Evolutionary conservation across 2,888 invertebrate genomes (phyloP).

Genomic region (Caenorhabditis afra): DNA sequence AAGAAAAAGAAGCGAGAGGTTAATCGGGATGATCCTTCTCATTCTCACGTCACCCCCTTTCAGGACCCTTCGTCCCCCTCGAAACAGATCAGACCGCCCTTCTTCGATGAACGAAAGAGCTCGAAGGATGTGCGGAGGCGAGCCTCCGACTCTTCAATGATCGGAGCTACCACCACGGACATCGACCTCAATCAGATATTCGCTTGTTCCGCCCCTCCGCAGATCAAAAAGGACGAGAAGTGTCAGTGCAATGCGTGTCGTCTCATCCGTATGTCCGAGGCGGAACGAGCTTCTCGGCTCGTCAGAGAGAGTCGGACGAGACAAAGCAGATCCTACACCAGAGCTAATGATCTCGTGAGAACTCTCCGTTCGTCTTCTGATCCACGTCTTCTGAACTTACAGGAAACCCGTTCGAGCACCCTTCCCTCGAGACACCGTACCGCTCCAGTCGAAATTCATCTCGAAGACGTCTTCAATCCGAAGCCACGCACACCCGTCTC

Average conservation of each 20-base stretch:
- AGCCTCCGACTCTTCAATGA: slow-evolving; percentile 51
- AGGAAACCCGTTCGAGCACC: slow-evolving; percentile 47
- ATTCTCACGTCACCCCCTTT: not conserved
- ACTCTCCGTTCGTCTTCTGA: not conserved
- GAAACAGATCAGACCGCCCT: slow-evolving; percentile 24
- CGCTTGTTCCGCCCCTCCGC: slow-evolving; percentile 17
- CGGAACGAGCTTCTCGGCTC: slow-evolving; percentile 22
- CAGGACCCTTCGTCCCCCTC: slow-evolving; percentile 51
- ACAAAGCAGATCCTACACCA: slow-evolving; percentile 36
- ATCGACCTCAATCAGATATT: slow-evolving; percentile 59
- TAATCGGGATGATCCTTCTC: not conserved
- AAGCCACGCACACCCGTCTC: slow-evolving; percentile 15
- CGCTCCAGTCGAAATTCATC: slow-evolving; percentile 43
- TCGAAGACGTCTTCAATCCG: slow-evolving; percentile 59
- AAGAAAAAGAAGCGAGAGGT: slow-evolving; percentile 43
- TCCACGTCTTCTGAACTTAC: slow-evolving; percentile 10
- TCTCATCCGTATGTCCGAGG: slow-evolving; percentile 50
- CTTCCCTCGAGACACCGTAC: slow-evolving; percentile 49
- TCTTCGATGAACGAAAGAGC: slow-evolving; percentile 45
- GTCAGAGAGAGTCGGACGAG: slow-evolving; percentile 26
- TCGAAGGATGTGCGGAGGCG: slow-evolving; percentile 40
- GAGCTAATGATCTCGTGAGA: slow-evolving; percentile 29
- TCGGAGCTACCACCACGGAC: slow-evolving; percentile 44
- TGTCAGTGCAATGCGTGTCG: slow-evolving; percentile 65
- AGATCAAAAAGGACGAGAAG: slow-evolving; percentile 56